Evolutionary conservation across 2,797 vertebrate species (phyloP), one percentile per base, ranked within the genome.

Genomic region (Oryzias dopingdopingensis): DNA sequence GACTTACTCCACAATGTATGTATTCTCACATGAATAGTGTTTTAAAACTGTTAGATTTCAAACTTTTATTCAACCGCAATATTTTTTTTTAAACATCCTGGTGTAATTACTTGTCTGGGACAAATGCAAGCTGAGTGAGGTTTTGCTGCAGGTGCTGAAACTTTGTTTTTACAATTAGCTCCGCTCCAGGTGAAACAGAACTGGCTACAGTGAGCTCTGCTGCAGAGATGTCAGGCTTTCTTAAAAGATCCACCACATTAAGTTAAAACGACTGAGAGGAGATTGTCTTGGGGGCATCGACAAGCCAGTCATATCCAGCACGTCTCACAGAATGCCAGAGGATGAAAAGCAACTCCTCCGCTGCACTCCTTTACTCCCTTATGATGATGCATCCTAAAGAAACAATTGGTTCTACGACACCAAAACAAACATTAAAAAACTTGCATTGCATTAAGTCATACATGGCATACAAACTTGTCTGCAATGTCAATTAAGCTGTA

Each of bases 201-300:
- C 53, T 2, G 44, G 37, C 59, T 18, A 46, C 49, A 44, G 60
- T 7, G 16, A 49, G 53, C 32, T 42, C 49, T 42, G 65, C 64
- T n/a, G 57, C 59, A 49, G 53, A 66, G 60, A 62, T 58, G 66
- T 70, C 65, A 55, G 59, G 14, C 55, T 53, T 59, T 67, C 79
- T 65, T 58, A 26, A 7, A 75, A 68, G 72, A 83, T 53, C 42
- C 72, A 62, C 57, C 54, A 60, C 54, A 63, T 62, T 59, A 43
- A 51, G 53, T 69, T 62, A 65, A 60, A 59, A 52, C 57, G 66
- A 73, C 17, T 41, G 50, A 37, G 1, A 5, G 52, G 41, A 58
- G 51, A 54, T 2, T 0, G 53, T 49, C 58, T 22, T 13, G 0
- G 18, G 15, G 7, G n/a, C 6, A 18, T 10, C 22, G 16, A 6